Evolutionary conservation across 2,113 vertebrate genomes (phyloP), one percentile per base, ranked within the genome.

Genomic region (Centrocercus urophasianus): DNA sequence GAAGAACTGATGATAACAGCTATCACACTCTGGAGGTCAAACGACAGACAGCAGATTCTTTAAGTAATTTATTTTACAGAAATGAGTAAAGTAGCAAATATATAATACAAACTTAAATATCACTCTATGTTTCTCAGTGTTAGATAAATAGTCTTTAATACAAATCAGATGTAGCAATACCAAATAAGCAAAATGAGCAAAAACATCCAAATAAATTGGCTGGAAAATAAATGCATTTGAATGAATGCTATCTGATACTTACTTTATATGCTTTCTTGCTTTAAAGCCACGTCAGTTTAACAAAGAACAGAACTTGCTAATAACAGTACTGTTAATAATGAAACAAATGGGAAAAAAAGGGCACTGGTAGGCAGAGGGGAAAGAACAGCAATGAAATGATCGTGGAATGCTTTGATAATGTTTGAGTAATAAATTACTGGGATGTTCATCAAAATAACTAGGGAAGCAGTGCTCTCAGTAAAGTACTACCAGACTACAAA

Each of bases 401-500:
- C 36, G 36, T 43, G 84, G 84, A 93, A 93, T 89, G 67, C 69
- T 95, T 93, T 95, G 72, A 83, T 90, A 84, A 70, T 19, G 21
- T 83, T 69, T 88, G 40, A 43, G 42, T 48, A 83, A 90, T 88
- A 83, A 88, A 93, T 64, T 61, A 88, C 73, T 88, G 59, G 25
- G 56, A 74, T 75, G 83, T 60, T 92, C 61, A 90, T 59, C 76
- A 90, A 81, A 92, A 75, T 18, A 88, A 64, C 14, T 28, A 38
- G 60, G 21, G 64, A 93, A 83, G 61, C 28, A 73, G 30, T 63
- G 59, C 43, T 79, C 36, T 69, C 81, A 80, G 78, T 63, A 92
- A 92, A 95, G 87, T 95, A 80, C 47, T 95, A 66, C 82, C 87
- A 95, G 87, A 93, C 36, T 83, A 64, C 43, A 43, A 91, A 93